Base-by-base conservation (phyloP, 1,140 invertebrate genomes). In the Trichonephila clavata region DNA sequence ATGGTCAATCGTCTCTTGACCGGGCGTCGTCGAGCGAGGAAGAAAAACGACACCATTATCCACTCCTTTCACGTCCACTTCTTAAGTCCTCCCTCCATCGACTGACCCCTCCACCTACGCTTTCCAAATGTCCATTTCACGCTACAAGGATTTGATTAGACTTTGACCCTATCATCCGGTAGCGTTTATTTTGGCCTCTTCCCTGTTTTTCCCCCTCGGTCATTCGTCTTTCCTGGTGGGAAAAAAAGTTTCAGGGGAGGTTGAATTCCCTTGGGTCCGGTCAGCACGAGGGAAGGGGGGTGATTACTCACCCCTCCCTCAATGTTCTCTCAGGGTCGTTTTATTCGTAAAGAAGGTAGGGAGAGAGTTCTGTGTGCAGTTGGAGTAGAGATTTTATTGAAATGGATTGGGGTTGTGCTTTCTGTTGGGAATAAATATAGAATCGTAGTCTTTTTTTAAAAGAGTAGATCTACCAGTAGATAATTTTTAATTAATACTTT, bases 71-170 rank as follows among this genome's bases (percentile, higher is more conserved):
- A 77, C 71, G 71, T 77, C 71, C 71, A 77, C 71, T 77, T 77
- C 71, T 77, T 77, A 77, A 77, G 32, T 27, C 71, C 7, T 6
- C 21, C 10, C 50, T 2, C 13, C 27, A 7, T 50, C 81, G 16
- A 39, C 6, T 27, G 21, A 10, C 61, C 60, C 8, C 18, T 27
- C 63, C 1, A 21, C 63, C 57, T 43, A 20, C 71, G 27, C 27
- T 20, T 50, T 27, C 89, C 21, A 39, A 80, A 81, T 90, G 89
- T 81, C 89, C 89, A 90, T 90, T 90, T 90, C 89, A 90, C 89
- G 89, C 50, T 90, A 90, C 89, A 90, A 39, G 89, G 89, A 90
- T 90, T 90, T 90, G 89, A 90, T 90, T 90, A 90, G 89, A 90
- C 89, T 90, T 80, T 90, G 89, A 90, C 89, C 89, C 89, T 90